Evolutionary conservation across 2,888 invertebrate species (phyloP).

Genomic region (Bellardia pandia): DNA sequence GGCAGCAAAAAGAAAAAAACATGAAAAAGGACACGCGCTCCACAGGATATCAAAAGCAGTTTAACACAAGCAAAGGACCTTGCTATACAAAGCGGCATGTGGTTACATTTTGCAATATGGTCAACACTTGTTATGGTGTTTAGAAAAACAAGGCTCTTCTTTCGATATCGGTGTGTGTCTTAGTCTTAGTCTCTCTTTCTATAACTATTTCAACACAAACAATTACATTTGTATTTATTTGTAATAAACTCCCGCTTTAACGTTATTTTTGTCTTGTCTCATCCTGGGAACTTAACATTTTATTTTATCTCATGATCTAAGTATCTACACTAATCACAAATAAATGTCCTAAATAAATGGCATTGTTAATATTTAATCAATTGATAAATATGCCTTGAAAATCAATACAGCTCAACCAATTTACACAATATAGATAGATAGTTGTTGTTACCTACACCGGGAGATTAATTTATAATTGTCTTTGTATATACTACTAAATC

Average conservation of each 20-base stretch:
- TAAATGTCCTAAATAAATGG: constrained; percentile 19
- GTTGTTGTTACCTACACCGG: not conserved
- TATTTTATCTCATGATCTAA: constrained; percentile 56
- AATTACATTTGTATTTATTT: constrained; percentile 48
- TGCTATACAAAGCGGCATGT: constrained; percentile 17
- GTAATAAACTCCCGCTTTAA: constrained; percentile 42
- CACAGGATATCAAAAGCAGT: constrained; percentile 59
- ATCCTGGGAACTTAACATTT: constrained; percentile 52
- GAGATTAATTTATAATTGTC: constrained; percentile 21
- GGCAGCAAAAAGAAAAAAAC: not conserved
- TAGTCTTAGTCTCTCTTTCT: not conserved
- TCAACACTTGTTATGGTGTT: constrained; percentile 46
- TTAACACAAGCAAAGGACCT: not conserved
- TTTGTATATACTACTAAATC: not conserved
- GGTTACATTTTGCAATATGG: constrained; percentile 16
- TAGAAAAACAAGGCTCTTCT: not conserved
- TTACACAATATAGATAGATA: not conserved
- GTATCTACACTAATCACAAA: constrained; percentile 35
- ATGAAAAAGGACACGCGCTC: constrained; percentile 69
- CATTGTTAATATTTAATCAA: constrained; percentile 55
- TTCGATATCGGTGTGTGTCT: too few relatives aligned
- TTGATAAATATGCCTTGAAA: constrained; percentile 30
- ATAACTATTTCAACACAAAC: not conserved
- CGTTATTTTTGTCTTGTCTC: not conserved
- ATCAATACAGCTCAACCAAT: not conserved